Percentiles rank a stretch among this genome's conserved stretches.
Evolutionary conservation across 1,140 invertebrate species (phyloP).

Genomic region (Notospermus geniculatus): DNA sequence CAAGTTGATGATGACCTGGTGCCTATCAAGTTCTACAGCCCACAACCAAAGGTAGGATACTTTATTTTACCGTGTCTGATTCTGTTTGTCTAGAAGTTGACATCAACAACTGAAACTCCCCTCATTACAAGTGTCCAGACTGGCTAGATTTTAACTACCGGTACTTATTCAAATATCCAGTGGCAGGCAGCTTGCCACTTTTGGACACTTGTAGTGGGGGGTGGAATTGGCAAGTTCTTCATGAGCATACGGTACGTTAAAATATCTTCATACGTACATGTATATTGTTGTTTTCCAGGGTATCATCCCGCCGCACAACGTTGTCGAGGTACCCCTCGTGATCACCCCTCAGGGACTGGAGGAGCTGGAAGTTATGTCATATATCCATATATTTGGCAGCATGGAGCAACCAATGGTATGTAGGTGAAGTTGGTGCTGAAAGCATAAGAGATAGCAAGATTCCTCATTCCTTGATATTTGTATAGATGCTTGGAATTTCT

Average conservation of each 20-base stretch:
- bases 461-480: too few species aligned
- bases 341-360: constrained; percentile 45
- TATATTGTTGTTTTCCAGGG: constrained; percentile 33
- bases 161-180: too few species aligned
- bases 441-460: too few species aligned
- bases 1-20: constrained; percentile 31
- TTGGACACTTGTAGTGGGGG: too few species aligned
- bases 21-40: constrained; percentile 43
- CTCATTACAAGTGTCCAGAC: too few species aligned
- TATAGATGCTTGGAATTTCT: too few species aligned
- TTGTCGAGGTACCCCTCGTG: constrained; percentile 45
- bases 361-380: constrained; percentile 43
- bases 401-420: constrained; percentile 45
- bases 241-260: too few species aligned
- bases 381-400: constrained; percentile 51
- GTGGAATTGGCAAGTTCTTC: too few species aligned
- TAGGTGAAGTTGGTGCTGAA: constrained; percentile 1
- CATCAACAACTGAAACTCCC: too few species aligned
- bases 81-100: background rate
- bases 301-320: constrained; percentile 47
- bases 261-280: background rate
- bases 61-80: too few species aligned
- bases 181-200: too few species aligned
- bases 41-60: constrained; percentile 44
- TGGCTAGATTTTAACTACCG: too few species aligned